Evolutionary conservation across 2,797 vertebrate genomes (phyloP), one percentile per base, ranked within the genome.

Genomic region (Enteromius fasciolatus): DNA sequence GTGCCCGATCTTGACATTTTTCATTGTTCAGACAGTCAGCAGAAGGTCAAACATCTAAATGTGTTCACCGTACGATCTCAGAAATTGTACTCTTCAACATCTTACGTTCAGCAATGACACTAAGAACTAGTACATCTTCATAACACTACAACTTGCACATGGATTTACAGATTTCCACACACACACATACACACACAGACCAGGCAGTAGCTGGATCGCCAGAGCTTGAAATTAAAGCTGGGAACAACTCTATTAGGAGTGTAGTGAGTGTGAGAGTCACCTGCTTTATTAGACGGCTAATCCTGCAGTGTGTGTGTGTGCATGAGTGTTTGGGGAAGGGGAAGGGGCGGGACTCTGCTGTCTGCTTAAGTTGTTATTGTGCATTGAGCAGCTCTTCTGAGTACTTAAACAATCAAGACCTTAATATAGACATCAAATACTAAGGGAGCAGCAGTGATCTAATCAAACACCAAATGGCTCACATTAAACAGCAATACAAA

Each of bases 191-290:
- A 64, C 44, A 54, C 15, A 9, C 28, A 1, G 2, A 28, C n/a
- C 57, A 41, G 75, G 18, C 46, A 50, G 76, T 73, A 76, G 67
- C 68, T 57, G 59, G 83, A 86, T 83, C 86, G 82, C 57, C 88
- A 87, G 81, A 85, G 83, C 90, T 87, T 91, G 90, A 91, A 91
- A 90, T 90, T 86, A 87, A 87, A 86, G 76, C 83, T 83, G 81
- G 81, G 82, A 87, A 90, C 80, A 78, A 78, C 54, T 84, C 80
- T 84, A 81, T 87, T 90, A 86, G 68, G 84, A 87, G 80, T 87
- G 87, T 84, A 72, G 18, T 82, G 68, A 83, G 84, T 82, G 81
- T 85, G 66, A 85, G 77, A 68, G 86, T 87, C 83, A 86, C 81
- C 87, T 84, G 89, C 87, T 88, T 87, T 89, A 89, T 89, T 90